Evolutionary conservation across 1,140 invertebrate species (phyloP), one percentile per base, ranked within the genome.

Genomic region (Oncopodura yosiiana): DNA sequence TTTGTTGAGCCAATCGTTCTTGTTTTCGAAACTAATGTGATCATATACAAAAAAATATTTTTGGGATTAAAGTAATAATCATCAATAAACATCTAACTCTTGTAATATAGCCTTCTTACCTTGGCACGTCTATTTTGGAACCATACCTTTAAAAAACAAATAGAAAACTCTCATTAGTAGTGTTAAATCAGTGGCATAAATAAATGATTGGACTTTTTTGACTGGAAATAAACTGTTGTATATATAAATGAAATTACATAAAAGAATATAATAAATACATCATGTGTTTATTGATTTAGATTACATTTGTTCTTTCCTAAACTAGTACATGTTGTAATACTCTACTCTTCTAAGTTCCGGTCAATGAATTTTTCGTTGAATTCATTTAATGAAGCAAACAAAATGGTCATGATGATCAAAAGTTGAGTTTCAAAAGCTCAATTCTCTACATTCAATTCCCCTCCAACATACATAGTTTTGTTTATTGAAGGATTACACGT

Each of bases 21-120:
- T 94, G 90, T 72, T 94, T 94, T 19, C 92, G 77, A 67, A 92
- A 91, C 70, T 93, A n/a, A n/a, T n/a, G n/a, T n/a, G n/a, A n/a
- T n/a, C n/a, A n/a, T n/a, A n/a, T n/a, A n/a, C n/a, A n/a, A n/a
- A n/a, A n/a, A n/a, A n/a, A n/a, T n/a, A n/a, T n/a, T n/a, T n/a
- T n/a, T n/a, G n/a, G n/a, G n/a, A n/a, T n/a, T n/a, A n/a, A n/a
- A n/a, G n/a, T n/a, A n/a, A n/a, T n/a, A n/a, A n/a, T n/a, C n/a
- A n/a, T n/a, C n/a, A n/a, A n/a, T n/a, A n/a, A n/a, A n/a, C n/a
- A n/a, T n/a, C n/a, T n/a, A n/a, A n/a, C n/a, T n/a, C n/a, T n/a
- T n/a, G n/a, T n/a, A n/a, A n/a, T n/a, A n/a, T n/a, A n/a, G n/a
- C n/a, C n/a, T n/a, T n/a, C n/a, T n/a, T n/a, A n/a, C n/a, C n/a